Conservation (phyloP, 2,888 invertebrate species). For the Oxystoma pomonae region DNA sequence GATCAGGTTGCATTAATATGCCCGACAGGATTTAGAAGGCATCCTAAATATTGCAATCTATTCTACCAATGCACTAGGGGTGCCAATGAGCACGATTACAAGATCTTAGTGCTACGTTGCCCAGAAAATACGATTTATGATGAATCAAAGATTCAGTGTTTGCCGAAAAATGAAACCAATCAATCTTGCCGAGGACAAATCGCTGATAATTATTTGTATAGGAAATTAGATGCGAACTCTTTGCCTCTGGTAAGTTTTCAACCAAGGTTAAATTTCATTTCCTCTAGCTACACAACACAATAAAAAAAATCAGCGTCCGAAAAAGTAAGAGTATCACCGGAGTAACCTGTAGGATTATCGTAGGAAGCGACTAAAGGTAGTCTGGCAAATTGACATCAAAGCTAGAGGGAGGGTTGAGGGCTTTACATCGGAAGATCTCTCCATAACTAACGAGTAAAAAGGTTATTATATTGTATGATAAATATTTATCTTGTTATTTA, state of each 20-base stretch:
- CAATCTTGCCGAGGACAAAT: slow-evolving; percentile 57
- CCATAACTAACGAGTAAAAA: too few species aligned
- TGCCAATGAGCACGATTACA: slow-evolving; percentile 63
- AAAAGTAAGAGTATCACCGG: too few species aligned
- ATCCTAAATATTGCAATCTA: slow-evolving; percentile 77
- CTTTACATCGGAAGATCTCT: too few species aligned
- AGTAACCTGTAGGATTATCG: too few species aligned
- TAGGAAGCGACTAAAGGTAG: too few species aligned
- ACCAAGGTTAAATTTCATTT: too few species aligned
- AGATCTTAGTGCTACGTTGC: slow-evolving; percentile 70
- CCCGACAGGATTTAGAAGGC: slow-evolving; percentile 77
- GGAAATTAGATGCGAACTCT: slow-evolving; percentile 51
- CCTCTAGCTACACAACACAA: too few species aligned
- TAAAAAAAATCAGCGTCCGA: too few species aligned
- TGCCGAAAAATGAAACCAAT: slow-evolving; percentile 56
- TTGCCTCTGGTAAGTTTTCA: slow-evolving; percentile 57
- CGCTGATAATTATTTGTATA: slow-evolving; percentile 53
- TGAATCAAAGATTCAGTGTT: slow-evolving; percentile 67
- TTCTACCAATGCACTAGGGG: slow-evolving; percentile 76
- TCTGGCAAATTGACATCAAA: too few species aligned
- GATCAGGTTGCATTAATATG: slow-evolving; percentile 72
- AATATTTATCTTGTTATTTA: too few species aligned
- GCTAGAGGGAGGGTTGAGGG: too few species aligned
- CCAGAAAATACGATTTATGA: slow-evolving; percentile 75
- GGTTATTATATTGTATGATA: too few species aligned